phyloP scores from a whole-genome alignment of 2,797 vertebrate genomes.

The Hippocampus kuda region DNA sequence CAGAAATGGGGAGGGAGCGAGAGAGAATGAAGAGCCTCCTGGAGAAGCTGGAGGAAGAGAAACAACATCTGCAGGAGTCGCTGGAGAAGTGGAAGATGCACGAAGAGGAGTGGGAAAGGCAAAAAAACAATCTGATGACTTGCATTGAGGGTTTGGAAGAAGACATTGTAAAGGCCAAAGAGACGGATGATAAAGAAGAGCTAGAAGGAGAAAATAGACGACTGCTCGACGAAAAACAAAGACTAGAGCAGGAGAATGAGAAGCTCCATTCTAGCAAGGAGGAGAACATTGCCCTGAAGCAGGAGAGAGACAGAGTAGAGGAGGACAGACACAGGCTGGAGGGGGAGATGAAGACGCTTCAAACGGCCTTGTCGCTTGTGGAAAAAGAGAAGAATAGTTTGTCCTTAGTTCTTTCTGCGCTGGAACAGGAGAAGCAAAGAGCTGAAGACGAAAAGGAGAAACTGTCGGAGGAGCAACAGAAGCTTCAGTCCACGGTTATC shows the following conservation, averaged over 20 bases:
- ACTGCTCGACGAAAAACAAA: constrained; percentile 36
- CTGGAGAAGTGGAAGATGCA: constrained; percentile 46
- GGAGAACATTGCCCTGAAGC: constrained; percentile 18
- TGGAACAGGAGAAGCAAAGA: constrained; percentile 41
- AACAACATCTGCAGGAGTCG: constrained; percentile 49
- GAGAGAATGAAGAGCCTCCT: constrained; percentile 48
- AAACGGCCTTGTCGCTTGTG: constrained; percentile 24
- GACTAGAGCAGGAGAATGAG: constrained; percentile 29
- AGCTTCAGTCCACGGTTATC: constrained; percentile 29
- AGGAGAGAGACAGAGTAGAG: constrained; percentile 27
- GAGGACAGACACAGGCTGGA: constrained; percentile 34
- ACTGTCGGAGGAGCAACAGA: constrained; percentile 24
- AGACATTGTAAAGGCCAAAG: constrained; percentile 53
- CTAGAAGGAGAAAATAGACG: constrained; percentile 17
- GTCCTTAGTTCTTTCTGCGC: constrained; percentile 20
- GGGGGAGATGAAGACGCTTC: constrained; percentile 27
- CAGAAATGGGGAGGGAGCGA: constrained; percentile 50
- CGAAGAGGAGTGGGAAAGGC: constrained; percentile 53
- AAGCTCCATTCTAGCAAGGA: constrained; percentile 27
- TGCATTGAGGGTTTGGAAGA: constrained; percentile 43
- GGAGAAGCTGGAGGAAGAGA: constrained; percentile 57
- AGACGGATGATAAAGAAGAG: constrained; percentile 27
- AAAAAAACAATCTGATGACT: constrained; percentile 30
- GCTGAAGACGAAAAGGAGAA: constrained; percentile 27
- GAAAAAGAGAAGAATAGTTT: constrained; percentile 38